Conservation (phyloP, 2,888 invertebrate genomes). For the Scaptomyza caliginosa region DNA sequence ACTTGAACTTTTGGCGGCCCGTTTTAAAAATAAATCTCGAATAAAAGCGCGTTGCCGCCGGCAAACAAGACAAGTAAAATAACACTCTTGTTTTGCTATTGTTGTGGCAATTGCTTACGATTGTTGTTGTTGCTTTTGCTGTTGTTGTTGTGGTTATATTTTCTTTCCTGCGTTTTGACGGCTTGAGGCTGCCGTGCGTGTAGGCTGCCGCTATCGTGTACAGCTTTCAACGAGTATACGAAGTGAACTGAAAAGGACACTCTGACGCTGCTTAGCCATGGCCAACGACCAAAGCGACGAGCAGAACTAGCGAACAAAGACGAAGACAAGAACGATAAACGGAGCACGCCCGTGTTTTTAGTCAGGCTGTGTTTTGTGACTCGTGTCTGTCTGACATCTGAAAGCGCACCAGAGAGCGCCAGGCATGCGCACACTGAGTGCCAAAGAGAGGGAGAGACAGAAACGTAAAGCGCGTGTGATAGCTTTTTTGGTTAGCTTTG, state of each 20-base stretch:
- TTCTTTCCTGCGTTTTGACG: neutral
- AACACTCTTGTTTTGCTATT: conserved; percentile 23
- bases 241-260: conserved; percentile 77
- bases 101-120: conserved; percentile 26
- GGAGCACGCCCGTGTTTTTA: conserved; percentile 25
- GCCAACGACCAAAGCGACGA: conserved; percentile 24
- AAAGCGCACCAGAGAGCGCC: conserved; percentile 51
- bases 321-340: conserved; percentile 16
- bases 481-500: conserved; percentile 54
- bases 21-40: conserved; percentile 32
- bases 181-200: conserved; percentile 19
- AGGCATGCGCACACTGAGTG: conserved; percentile 45
- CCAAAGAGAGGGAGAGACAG: neutral
- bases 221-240: conserved; percentile 81
- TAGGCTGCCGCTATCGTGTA: conserved; percentile 60
- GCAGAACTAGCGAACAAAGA: conserved; percentile 7
- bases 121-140: conserved; percentile 29
- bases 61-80: conserved; percentile 20
- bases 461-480: neutral
- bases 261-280: conserved; percentile 27
- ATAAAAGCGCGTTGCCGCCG: conserved; percentile 29
- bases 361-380: neutral
- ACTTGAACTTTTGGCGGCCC: conserved; percentile 50
- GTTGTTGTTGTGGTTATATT: conserved; percentile 7
- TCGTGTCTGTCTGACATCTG: conserved; percentile 62